Evolutionary conservation across 2,113 vertebrate genomes (phyloP).

Genomic region (human): GRCh38 chr18:9068001-9068500

Average conservation of each 20-base stretch:
- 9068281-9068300: no score
- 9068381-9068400: no score
- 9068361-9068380: neutral
- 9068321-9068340: neutral
- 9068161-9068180: neutral
- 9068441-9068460: neutral
- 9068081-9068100: neutral
- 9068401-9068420: neutral
- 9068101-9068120: neutral
- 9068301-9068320: no score
- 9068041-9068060: neutral
- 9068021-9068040: neutral
- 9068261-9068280: neutral
- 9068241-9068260: neutral
- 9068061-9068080: neutral
- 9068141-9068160: neutral
- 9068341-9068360: neutral
- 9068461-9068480: neutral
- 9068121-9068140: neutral
- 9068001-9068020: constrained; percentile 7
- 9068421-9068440: neutral
- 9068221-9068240: neutral
- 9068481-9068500: neutral
- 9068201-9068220: neutral
- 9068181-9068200: neutral